Percentiles rank a stretch among this genome's conserved stretches.
phyloP scores from a whole-genome alignment of 2,888 invertebrate genomes.

The Ephialtes manifestator region DNA sequence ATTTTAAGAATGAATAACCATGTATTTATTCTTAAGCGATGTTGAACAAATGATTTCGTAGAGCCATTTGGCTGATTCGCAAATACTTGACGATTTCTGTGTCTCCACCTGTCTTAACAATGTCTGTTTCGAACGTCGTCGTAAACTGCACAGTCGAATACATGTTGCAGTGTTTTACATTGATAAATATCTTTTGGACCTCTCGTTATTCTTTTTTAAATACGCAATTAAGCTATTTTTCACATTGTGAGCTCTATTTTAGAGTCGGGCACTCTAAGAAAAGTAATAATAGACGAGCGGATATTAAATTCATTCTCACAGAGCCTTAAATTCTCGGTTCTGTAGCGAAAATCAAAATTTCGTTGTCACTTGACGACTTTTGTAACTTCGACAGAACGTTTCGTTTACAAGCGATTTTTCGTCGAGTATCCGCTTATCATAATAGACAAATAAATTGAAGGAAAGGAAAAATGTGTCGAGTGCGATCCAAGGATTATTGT shows the following conservation, averaged over 20 bases:
- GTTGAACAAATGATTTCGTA: slow-evolving; percentile 45
- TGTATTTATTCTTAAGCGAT: slow-evolving; percentile 39
- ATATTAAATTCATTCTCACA: background rate
- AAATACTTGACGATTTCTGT: slow-evolving; percentile 65
- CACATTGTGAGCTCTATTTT: slow-evolving; percentile 10
- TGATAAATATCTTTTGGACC: slow-evolving; percentile 23
- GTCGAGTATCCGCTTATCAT: slow-evolving; percentile 6
- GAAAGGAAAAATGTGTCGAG: slow-evolving; percentile 30
- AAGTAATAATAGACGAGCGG: slow-evolving; percentile 17
- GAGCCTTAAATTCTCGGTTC: background rate
- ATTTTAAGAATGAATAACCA: slow-evolving; percentile 46
- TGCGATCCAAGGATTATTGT: slow-evolving; percentile 43
- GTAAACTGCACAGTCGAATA: slow-evolving; percentile 21
- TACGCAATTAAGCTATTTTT: background rate
- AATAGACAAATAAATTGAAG: slow-evolving; percentile 10
- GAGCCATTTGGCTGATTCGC: slow-evolving; percentile 31
- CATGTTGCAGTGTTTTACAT: background rate
- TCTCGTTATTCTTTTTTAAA: slow-evolving; percentile 18
- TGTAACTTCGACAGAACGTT: background rate
- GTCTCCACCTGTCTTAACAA: slow-evolving; percentile 50
- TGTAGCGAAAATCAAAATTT: slow-evolving; percentile 6
- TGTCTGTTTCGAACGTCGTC: slow-evolving; percentile 22
- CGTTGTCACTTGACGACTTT: background rate
- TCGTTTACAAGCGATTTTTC: background rate
- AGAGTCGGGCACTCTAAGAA: slow-evolving; percentile 73